Evolutionary conservation across 23 tunicate species (phyloP).

Genomic region (Ascidia mentula): DNA sequence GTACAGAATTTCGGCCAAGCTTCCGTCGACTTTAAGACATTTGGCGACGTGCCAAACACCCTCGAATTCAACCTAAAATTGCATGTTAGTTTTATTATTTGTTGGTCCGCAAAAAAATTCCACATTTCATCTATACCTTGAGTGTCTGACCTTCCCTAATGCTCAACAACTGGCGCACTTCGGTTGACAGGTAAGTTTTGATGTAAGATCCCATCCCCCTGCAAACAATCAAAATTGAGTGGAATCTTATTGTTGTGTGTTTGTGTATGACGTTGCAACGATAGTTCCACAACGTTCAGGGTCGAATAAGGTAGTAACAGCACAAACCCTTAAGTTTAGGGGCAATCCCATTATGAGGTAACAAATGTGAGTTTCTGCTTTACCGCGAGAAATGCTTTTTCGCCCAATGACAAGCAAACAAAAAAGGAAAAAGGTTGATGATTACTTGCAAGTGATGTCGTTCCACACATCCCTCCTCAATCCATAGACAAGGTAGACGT

Average conservation of each 20-base stretch:
- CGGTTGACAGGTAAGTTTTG: conserved; percentile 56
- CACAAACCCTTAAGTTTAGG: too few relatives aligned
- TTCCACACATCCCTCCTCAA: conserved; percentile 55
- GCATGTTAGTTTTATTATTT: not conserved
- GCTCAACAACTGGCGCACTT: conserved; percentile 55
- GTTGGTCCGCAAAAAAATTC: not conserved
- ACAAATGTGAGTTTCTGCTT: too few relatives aligned
- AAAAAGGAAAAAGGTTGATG: too few relatives aligned
- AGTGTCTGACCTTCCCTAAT: conserved; percentile 62
- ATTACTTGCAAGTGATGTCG: conserved; percentile 66
- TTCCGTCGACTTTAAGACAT: conserved; percentile 57
- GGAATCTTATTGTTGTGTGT: too few relatives aligned
- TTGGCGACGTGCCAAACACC: conserved; percentile 78
- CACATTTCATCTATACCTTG: conserved; percentile 29
- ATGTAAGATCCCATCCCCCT: conserved; percentile 66
- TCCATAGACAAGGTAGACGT: conserved; percentile 66
- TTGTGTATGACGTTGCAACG: too few relatives aligned
- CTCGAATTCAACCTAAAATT: conserved; percentile 72
- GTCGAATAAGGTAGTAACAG: too few relatives aligned
- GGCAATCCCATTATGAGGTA: too few relatives aligned
- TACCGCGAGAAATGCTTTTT: too few relatives aligned
- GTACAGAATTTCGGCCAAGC: conserved; percentile 72
- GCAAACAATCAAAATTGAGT: too few relatives aligned
- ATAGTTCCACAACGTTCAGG: too few relatives aligned
- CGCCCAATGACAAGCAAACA: too few relatives aligned